phyloP scores from a whole-genome alignment of 2,797 vertebrate species.

The Gambelia wislizenii region DNA sequence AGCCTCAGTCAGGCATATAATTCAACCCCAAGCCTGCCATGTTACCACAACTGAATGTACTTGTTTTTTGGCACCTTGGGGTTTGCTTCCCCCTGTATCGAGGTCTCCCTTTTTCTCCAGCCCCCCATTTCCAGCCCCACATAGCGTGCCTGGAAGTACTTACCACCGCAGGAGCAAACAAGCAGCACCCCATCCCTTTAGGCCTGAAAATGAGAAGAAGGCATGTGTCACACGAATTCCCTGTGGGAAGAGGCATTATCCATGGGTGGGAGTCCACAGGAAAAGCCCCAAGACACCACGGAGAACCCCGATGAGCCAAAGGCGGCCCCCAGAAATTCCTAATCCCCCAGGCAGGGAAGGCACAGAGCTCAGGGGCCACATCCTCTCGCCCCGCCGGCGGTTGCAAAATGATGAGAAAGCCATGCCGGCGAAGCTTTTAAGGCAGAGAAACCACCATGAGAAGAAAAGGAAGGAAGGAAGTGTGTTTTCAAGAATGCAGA shows the following conservation, averaged over 20 bases:
- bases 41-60: too few relatives aligned
- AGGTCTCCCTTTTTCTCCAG: accelerated
- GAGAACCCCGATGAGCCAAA: too few relatives aligned
- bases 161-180: neutral
- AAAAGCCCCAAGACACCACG: neutral
- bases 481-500: conserved; percentile 53
- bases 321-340: too few relatives aligned
- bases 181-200: neutral
- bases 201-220: too few relatives aligned
- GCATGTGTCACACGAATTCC: neutral
- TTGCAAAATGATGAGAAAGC: conserved; percentile 30
- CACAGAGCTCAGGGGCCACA: too few relatives aligned
- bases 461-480: conserved; percentile 58
- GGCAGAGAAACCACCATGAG: neutral
- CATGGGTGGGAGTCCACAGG: neutral
- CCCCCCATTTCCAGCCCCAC: neutral
- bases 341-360: too few relatives aligned
- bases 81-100: too few relatives aligned
- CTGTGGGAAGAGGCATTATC: too few relatives aligned
- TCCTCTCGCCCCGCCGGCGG: too few relatives aligned
- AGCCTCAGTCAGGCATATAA: too few relatives aligned
- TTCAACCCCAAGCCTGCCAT: too few relatives aligned
- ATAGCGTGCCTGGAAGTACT: neutral
- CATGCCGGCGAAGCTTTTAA: conserved; percentile 50
- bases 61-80: too few relatives aligned